phyloP scores from a whole-genome alignment of 1,140 invertebrate genomes.

The Micrasema minimum region DNA sequence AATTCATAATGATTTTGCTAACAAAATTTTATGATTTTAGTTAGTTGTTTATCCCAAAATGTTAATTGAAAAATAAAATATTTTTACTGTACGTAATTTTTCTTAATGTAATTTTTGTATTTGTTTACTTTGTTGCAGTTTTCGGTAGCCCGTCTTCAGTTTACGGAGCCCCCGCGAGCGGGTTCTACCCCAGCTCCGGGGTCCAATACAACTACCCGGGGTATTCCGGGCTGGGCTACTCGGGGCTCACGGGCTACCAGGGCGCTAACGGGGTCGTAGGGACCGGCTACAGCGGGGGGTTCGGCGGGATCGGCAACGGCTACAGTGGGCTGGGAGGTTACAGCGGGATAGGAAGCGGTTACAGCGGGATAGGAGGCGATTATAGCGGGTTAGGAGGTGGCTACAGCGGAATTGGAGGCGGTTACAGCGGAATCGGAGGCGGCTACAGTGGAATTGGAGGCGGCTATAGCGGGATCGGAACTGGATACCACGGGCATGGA shows the following conservation, averaged over 20 bases:
- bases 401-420: constrained; percentile 41
- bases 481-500: no score
- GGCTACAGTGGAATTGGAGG: constrained; percentile 40
- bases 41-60: no score
- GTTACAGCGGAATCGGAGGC: constrained; percentile 16
- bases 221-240: constrained; percentile 7
- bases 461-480: neutral
- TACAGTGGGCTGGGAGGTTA: constrained; percentile 37
- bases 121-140: no score
- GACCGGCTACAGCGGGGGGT: constrained; percentile 23
- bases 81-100: no score
- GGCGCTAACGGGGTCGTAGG: constrained; percentile 6
- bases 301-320: no score
- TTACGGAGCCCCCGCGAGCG: constrained; percentile 45
- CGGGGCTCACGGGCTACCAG: no score
- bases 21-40: no score
- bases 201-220: constrained; percentile 19
- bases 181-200: constrained; percentile 40
- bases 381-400: constrained; percentile 11
- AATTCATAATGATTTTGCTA: no score
- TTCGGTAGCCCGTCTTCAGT: constrained; percentile 45
- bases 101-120: no score
- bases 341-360: constrained; percentile 24
- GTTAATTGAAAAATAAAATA: no score
- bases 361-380: neutral